Evolutionary conservation across 2,113 vertebrate genomes (phyloP).

Genomic region (Myrmecobius fasciatus): DNA sequence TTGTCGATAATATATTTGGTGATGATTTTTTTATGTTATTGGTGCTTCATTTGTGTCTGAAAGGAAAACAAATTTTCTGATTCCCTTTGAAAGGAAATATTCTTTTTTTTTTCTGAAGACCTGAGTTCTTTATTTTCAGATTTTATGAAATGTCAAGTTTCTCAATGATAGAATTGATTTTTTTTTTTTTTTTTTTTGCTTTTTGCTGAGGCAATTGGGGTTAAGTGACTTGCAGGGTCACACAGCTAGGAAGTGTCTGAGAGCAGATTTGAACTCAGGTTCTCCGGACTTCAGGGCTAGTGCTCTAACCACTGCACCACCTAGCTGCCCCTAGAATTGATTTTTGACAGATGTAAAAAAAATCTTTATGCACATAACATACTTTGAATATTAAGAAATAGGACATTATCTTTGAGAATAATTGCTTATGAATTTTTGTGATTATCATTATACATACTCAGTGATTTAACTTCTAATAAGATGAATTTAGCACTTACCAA

Average conservation of each 20-base stretch:
- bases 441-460: not conserved
- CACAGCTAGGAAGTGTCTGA: no score
- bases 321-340: no score
- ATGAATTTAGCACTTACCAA: not conserved
- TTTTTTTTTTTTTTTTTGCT: no score
- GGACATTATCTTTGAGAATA: not conserved
- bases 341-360: not conserved
- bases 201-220: no score
- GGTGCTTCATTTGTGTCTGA: not conserved
- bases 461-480: not conserved
- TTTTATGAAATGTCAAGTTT: not conserved
- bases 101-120: not conserved
- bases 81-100: not conserved
- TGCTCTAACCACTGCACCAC: no score
- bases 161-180: not conserved
- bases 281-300: no score
- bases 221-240: no score
- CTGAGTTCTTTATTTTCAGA: not conserved
- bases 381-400: not conserved
- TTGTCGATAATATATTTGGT: not conserved
- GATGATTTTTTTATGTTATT: not conserved
- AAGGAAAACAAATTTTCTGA: not conserved
- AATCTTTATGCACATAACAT: not conserved
- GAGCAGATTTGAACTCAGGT: no score
- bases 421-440: not conserved